phyloP scores from a whole-genome alignment of 1,140 invertebrate genomes.

The Scylla paramamosain region DNA sequence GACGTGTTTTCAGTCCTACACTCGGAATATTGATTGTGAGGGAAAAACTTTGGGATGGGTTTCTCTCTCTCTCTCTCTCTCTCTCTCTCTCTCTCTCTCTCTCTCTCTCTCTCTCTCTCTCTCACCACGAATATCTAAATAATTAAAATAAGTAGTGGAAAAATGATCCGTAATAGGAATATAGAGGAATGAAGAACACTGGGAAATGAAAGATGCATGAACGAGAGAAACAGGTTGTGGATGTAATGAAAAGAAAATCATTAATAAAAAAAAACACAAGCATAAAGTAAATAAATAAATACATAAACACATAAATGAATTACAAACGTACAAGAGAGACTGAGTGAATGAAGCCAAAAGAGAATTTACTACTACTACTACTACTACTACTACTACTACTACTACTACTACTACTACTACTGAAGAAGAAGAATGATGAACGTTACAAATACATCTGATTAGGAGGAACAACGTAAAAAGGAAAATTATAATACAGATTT shows the following conservation, averaged over 20 bases:
- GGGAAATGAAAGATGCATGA: not conserved
- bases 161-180: no score
- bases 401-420: no score
- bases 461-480: no score
- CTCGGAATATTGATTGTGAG: no score
- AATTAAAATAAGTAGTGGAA: no score
- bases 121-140: not conserved
- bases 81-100: not conserved
- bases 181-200: not conserved
- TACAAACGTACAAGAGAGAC: not conserved
- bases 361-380: not conserved
- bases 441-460: no score
- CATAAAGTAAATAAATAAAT: not conserved
- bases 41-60: not conserved
- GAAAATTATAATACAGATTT: no score
- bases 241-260: not conserved
- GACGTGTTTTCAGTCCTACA: no score
- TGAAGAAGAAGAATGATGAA: no score
- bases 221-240: not conserved
- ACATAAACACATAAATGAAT: not conserved
- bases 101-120: not conserved
- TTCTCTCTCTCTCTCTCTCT: constrained; percentile 30
- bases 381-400: no score
- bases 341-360: not conserved
- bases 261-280: not conserved